Conservation (phyloP, 2,888 invertebrate genomes). For the Tyria jacobaeae region DNA sequence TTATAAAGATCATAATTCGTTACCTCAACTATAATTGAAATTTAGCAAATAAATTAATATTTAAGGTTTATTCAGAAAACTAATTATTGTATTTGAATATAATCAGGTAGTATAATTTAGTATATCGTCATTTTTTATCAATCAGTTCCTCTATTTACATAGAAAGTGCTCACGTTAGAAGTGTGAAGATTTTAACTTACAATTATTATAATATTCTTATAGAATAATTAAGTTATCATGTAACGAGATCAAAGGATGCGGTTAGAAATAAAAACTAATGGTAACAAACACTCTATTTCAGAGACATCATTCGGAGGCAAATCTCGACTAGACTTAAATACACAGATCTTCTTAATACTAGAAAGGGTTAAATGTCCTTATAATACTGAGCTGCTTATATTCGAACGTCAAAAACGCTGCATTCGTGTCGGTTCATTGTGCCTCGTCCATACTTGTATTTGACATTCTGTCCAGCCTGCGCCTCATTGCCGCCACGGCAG, state of each 20-base stretch:
- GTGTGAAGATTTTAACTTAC: constrained; percentile 49
- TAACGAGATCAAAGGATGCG: constrained; percentile 67
- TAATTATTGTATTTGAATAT: constrained; percentile 33
- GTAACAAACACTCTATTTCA: constrained; percentile 75
- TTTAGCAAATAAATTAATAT: constrained; percentile 35
- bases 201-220: constrained; percentile 48
- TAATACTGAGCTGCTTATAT: background rate
- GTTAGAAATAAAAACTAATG: constrained; percentile 76
- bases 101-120: constrained; percentile 35
- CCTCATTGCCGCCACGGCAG: too few relatives aligned
- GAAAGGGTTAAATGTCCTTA: constrained; percentile 14
- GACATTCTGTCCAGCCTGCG: too few relatives aligned
- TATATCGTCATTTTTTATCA: constrained; percentile 20
- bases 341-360: constrained; percentile 19
- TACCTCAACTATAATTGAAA: constrained; percentile 18
- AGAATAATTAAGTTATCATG: constrained; percentile 50
- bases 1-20: too few relatives aligned
- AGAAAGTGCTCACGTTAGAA: constrained; percentile 46
- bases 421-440: too few relatives aligned
- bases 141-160: constrained; percentile 44
- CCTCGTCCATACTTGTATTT: too few relatives aligned
- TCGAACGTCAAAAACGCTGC: too few relatives aligned
- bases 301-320: constrained; percentile 68
- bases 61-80: constrained; percentile 40
- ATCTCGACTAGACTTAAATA: constrained; percentile 55